phyloP scores from a whole-genome alignment of 2,113 vertebrate genomes.

The Tichodroma muraria region DNA sequence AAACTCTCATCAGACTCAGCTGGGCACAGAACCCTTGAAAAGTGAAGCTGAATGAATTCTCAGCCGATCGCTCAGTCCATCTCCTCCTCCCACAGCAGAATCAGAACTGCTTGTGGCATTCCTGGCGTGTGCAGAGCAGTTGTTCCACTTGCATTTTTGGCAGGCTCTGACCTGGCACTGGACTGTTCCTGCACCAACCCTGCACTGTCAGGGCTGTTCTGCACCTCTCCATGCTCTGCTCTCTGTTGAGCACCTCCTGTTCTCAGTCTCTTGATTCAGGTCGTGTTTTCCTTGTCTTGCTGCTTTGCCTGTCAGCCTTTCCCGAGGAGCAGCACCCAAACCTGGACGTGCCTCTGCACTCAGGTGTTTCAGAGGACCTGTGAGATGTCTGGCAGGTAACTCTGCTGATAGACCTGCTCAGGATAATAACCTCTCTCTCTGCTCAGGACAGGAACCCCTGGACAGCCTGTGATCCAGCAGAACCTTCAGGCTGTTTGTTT shows the following conservation, averaged over 20 bases:
- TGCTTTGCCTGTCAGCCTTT: not conserved
- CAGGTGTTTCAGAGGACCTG: not conserved
- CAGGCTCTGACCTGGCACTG: not conserved
- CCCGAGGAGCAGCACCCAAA: not conserved
- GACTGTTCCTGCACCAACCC: not conserved
- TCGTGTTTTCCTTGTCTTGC: not conserved
- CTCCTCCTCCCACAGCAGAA: not conserved
- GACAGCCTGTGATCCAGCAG: not conserved
- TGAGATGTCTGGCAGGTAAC: not conserved
- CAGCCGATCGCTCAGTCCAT: not conserved
- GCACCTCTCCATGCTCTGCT: not conserved
- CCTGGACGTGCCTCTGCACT: not conserved
- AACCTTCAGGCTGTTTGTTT: not conserved
- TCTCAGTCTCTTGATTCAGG: not conserved
- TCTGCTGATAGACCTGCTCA: not conserved
- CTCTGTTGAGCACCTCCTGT: not conserved
- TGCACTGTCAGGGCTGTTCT: not conserved
- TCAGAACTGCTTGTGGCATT: not conserved
- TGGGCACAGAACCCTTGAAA: not conserved
- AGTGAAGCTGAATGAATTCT: not conserved
- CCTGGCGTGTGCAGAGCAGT: not conserved
- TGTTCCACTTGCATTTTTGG: not conserved
- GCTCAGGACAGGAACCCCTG: not conserved
- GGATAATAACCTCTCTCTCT: not conserved
- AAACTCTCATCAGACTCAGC: not conserved